These are phyloP conservation scores for Sitta europaea DNA, from an alignment of 2,113 vertebrate species.

Conservation along the genomic window DNA sequence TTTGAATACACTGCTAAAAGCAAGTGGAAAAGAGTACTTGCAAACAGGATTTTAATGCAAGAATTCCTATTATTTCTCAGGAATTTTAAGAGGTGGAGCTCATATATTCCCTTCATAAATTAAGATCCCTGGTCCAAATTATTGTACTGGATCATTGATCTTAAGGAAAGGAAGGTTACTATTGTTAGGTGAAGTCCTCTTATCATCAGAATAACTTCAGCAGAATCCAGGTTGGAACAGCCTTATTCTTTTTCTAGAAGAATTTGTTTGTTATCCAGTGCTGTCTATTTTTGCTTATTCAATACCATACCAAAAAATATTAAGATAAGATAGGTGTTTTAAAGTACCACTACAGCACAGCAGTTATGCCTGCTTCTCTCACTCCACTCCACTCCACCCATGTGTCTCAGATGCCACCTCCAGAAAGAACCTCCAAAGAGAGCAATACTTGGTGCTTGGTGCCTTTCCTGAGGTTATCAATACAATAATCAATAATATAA, in stretches of 20 bases:
- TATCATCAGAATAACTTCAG: neutral
- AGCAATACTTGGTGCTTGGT: neutral
- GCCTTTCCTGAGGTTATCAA: neutral
- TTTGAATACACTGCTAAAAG: constrained; percentile 56
- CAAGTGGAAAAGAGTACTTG: neutral
- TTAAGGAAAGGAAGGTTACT: neutral
- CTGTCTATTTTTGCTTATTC: neutral
- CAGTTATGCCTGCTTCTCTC: neutral
- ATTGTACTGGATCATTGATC: neutral
- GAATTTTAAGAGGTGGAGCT: neutral
- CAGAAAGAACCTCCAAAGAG: neutral
- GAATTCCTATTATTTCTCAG: neutral
- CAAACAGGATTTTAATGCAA: neutral
- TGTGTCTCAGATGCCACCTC: neutral
- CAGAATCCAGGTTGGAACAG: neutral
- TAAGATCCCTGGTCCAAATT: neutral
- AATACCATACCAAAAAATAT: neutral
- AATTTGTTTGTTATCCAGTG: fast-evolving
- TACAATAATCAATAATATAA: too few species aligned
- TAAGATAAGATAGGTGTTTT: neutral
- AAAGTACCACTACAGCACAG: neutral
- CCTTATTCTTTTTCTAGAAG: neutral
- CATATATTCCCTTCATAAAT: neutral
- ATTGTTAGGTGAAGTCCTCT: neutral
- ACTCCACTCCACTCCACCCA: neutral